phyloP scores from a whole-genome alignment of 2,888 invertebrate species.

The Galeruca laticollis region DNA sequence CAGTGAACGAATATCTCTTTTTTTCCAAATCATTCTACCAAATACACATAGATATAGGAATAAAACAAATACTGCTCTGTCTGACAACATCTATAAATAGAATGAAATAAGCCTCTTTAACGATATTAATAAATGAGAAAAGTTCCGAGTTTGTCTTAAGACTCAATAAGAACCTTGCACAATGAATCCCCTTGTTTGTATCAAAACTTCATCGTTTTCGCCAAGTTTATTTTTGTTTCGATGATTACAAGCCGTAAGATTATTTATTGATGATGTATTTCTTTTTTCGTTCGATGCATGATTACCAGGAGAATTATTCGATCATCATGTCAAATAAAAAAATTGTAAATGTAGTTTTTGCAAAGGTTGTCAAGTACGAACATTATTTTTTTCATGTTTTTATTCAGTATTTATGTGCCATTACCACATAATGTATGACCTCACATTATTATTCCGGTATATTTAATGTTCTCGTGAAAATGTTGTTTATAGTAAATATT shows the following conservation, averaged over 20 bases:
- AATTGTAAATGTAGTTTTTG: too few species aligned
- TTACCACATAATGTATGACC: too few species aligned
- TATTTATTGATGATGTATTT: constrained; percentile 4
- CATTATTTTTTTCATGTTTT: too few species aligned
- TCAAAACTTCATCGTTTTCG: not conserved
- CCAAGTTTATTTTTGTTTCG: not conserved
- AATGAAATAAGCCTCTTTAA: not conserved
- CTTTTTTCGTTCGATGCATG: not conserved
- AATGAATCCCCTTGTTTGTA: constrained; percentile 2
- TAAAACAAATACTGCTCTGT: not conserved
- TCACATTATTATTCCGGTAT: too few species aligned
- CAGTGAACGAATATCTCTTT: too few species aligned
- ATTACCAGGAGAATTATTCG: not conserved
- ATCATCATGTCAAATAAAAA: too few species aligned
- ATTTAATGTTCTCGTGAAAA: too few species aligned
- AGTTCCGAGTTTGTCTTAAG: not conserved
- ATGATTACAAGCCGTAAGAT: not conserved
- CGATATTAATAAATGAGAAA: constrained; percentile 9
- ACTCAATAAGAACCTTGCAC: not conserved
- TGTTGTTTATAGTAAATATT: too few species aligned
- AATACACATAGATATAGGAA: too few species aligned
- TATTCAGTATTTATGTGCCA: too few species aligned
- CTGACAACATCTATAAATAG: constrained; percentile 9
- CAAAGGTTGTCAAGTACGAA: too few species aligned
- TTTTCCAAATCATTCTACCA: not conserved